These are phyloP conservation scores for Idaea aversata DNA, from an alignment of 2,888 invertebrate genomes.

Conservation along the genomic window DNA sequence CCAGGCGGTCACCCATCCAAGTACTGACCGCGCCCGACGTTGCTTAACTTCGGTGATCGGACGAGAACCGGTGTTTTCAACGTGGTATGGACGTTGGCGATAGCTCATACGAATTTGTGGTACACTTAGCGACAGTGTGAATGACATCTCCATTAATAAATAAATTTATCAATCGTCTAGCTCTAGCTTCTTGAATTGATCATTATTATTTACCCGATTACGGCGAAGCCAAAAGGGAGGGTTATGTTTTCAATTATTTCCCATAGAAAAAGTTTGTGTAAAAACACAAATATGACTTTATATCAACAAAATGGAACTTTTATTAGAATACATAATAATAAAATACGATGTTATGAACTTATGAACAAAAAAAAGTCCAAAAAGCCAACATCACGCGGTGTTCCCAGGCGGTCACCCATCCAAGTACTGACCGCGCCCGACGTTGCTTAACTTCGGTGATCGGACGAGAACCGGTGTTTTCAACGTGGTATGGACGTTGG, in stretches of 20 bases:
- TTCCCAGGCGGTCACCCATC: slow-evolving; percentile 62
- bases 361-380: slow-evolving; percentile 22
- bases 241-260: too few species aligned
- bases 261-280: too few species aligned
- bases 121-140: background rate
- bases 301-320: too few species aligned
- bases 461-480: slow-evolving; percentile 62
- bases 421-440: slow-evolving; percentile 69
- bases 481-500: slow-evolving; percentile 33
- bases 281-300: too few species aligned
- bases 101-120: background rate
- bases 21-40: slow-evolving; percentile 69
- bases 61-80: slow-evolving; percentile 72
- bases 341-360: too few species aligned
- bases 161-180: too few species aligned
- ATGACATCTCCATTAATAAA: too few species aligned
- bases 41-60: slow-evolving; percentile 73
- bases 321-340: too few species aligned
- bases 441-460: slow-evolving; percentile 73
- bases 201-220: too few species aligned
- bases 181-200: too few species aligned
- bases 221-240: too few species aligned
- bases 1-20: slow-evolving; percentile 38
- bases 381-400: slow-evolving; percentile 54
- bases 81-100: slow-evolving; percentile 59